A percentile compares a stretch with the other conserved stretches of the same genome.
Conservation (phyloP, 2,888 invertebrate species). For the Myopa testacea region DNA sequence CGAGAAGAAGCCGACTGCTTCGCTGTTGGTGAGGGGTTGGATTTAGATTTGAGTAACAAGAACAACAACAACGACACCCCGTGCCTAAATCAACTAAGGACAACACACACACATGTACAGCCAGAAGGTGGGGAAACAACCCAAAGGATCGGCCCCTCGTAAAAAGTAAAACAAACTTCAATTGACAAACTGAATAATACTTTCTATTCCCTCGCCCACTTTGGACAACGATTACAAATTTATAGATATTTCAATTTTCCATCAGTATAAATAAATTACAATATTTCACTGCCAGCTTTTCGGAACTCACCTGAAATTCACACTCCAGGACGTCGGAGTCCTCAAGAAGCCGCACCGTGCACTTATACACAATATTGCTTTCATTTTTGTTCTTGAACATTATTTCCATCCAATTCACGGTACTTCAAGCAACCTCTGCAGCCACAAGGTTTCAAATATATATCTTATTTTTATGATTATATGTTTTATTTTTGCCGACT, state of each 20-base stretch:
- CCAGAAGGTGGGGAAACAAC: not conserved
- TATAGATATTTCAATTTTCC: not conserved
- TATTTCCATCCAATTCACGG: conserved; percentile 40
- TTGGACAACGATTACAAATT: not conserved
- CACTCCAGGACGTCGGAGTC: conserved; percentile 92
- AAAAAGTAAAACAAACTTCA: conserved; percentile 15
- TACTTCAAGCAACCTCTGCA: not conserved
- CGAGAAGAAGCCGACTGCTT: not conserved
- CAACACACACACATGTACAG: conserved; percentile 7
- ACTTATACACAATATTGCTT: conserved; percentile 82
- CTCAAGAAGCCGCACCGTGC: conserved; percentile 88
- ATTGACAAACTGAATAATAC: not conserved
- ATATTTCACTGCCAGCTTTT: too few species aligned
- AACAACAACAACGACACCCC: conserved; percentile 25
- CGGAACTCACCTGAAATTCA: conserved; percentile 82
- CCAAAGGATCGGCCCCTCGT: not conserved
- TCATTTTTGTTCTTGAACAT: conserved; percentile 75
- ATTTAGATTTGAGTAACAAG: not conserved
- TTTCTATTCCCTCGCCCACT: conserved; percentile 5
- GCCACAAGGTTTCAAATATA: not conserved
- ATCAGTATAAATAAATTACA: too few species aligned
- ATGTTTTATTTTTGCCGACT: not conserved
- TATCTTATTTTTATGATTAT: not conserved
- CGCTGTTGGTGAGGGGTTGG: not conserved
- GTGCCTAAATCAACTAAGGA: conserved; percentile 24